Conservation (phyloP, 2,113 vertebrate genomes). For the Alligator mississippiensis region DNA sequence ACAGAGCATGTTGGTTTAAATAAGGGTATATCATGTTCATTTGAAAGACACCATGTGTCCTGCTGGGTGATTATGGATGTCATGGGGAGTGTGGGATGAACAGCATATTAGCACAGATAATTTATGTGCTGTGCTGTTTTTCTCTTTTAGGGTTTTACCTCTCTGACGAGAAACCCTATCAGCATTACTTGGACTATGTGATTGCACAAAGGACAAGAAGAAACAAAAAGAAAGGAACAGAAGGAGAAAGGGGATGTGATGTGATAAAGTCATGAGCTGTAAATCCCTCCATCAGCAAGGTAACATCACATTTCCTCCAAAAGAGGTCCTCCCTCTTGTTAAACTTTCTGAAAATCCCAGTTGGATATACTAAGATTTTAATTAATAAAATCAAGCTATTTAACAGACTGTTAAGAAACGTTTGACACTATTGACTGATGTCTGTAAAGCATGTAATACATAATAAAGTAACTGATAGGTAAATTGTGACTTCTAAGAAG, state of each 20-base stretch:
- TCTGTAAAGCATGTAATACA: background rate
- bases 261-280: background rate
- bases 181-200: background rate
- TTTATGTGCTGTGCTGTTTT: conserved; percentile 2
- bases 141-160: background rate
- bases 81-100: conserved; percentile 20
- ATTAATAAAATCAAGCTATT: background rate
- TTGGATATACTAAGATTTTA: background rate
- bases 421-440: background rate
- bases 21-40: background rate
- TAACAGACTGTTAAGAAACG: background rate
- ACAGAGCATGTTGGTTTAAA: conserved; percentile 9
- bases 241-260: background rate
- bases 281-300: background rate
- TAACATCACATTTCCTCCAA: background rate
- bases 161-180: background rate
- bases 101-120: conserved; percentile 6
- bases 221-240: background rate
- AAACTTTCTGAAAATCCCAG: background rate
- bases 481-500: background rate
- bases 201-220: background rate
- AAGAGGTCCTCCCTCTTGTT: background rate
- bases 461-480: background rate
- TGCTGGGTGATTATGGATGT: conserved; percentile 56
- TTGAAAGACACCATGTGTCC: conserved; percentile 23